These are phyloP conservation scores for Ailurus styani DNA, from an alignment of 2,113 vertebrate species.

Conservation along the genomic window DNA sequence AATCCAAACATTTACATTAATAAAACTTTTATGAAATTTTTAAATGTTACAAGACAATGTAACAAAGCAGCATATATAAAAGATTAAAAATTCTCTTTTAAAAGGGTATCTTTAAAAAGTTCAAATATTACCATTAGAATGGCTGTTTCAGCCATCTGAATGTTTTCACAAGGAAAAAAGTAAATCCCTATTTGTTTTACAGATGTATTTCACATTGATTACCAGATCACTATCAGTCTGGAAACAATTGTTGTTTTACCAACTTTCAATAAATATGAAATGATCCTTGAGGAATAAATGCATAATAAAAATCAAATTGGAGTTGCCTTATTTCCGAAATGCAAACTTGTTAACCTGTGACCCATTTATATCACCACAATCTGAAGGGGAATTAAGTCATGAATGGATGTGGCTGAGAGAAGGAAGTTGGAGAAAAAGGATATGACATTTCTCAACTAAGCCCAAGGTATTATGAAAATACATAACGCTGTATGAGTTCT, in stretches of 20 bases:
- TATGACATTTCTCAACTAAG: neutral
- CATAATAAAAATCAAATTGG: neutral
- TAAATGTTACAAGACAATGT: neutral
- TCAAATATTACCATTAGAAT: neutral
- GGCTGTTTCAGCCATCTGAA: neutral
- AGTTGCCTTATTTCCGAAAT: neutral
- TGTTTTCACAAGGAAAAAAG: neutral
- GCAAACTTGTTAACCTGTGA: neutral
- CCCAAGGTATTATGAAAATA: neutral
- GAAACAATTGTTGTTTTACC: neutral
- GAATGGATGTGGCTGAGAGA: neutral
- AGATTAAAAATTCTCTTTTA: neutral
- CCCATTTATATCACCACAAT: neutral
- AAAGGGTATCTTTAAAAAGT: neutral
- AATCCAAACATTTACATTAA: neutral
- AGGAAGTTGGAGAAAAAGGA: neutral
- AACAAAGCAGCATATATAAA: neutral
- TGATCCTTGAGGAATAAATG: slow-evolving; percentile 6
- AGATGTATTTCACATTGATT: slow-evolving; percentile 18
- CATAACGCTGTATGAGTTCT: neutral
- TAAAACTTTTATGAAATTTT: neutral
- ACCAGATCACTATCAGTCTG: neutral
- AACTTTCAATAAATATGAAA: slow-evolving; percentile 3
- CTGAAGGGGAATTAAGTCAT: neutral
- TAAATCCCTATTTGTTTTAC: neutral